Evolutionary conservation across 1,140 invertebrate species (phyloP), one percentile per base, ranked within the genome.

Genomic region (Berghia stephanieae): DNA sequence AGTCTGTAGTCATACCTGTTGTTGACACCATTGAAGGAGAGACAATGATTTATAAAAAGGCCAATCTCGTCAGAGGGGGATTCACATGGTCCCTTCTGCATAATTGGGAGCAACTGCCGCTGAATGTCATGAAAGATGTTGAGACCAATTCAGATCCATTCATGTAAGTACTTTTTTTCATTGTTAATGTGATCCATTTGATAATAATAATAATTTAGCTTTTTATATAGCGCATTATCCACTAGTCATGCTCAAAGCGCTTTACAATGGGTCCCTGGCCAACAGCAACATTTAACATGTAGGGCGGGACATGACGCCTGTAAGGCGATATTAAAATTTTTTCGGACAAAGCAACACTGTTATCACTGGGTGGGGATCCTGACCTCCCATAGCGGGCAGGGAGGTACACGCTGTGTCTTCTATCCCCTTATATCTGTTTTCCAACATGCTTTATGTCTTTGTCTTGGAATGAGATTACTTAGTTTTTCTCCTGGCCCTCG

Each of bases 11-110:
- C 94, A 94, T 24, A 92, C 93, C 55, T 93, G 93, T 98, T 31
- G 98, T 99, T 81, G 98, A 99, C 90, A 95, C 98, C 18, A 98
- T 99, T 68, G 97, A 98, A 89, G 92, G 96, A 6, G 96, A 99
- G 84, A 98, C 97, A 0, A 97, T 60, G 42, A 57, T 60, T 6
- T 84, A 82, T 66, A 55, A 27, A 0, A 52, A 31, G 10, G 81
- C 80, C 8, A 77, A 71, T 1, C 75, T 81, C 27, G 81, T 84
- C 0, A 75, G 81, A 3, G 85, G 84, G 13, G 81, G 84, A 8
- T 86, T 87, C 69, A 84, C 73, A 31, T 87, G 85, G 85, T 79
- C 77, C 21, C 67, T 88, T 70, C 68, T 78, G 31, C 87, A 82
- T 75, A 82, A 80, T 40, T 88, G 85, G 86, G 84, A 86, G 57